These are phyloP conservation scores for Cydia pomonella DNA, from an alignment of 1,140 invertebrate species.

Conservation along the genomic window DNA sequence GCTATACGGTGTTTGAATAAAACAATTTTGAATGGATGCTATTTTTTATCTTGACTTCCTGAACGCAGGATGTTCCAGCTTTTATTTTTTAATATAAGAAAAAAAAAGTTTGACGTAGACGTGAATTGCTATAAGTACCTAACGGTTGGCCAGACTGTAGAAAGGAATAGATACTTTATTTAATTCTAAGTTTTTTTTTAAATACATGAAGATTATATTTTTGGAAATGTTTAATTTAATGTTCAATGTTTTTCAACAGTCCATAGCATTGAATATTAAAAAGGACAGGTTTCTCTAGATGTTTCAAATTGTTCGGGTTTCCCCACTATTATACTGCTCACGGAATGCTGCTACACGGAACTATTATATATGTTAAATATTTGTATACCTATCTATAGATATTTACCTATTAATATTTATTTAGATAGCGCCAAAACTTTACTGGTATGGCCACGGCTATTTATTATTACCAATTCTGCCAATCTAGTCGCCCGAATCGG, in stretches of 20 bases:
- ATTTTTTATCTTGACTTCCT: neutral
- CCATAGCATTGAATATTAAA: constrained; percentile 12
- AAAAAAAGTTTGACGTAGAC: too few relatives aligned
- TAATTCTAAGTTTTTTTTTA: too few relatives aligned
- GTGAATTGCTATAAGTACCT: too few relatives aligned
- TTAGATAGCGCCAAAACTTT: neutral
- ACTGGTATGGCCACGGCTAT: neutral
- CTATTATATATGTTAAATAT: constrained; percentile 13
- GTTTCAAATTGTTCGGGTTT: constrained; percentile 20
- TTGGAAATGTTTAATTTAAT: neutral
- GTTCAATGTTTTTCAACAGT: constrained; percentile 9
- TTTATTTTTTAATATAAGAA: too few relatives aligned
- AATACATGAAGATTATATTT: neutral
- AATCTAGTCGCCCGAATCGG: too few relatives aligned
- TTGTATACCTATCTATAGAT: neutral
- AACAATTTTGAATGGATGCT: neutral
- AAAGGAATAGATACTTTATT: too few relatives aligned
- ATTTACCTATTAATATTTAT: constrained; percentile 1
- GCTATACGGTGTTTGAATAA: neutral
- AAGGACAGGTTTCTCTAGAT: constrained; percentile 22
- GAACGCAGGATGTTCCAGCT: too few relatives aligned
- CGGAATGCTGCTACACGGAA: constrained; percentile 21
- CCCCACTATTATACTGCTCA: constrained; percentile 6
- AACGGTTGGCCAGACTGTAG: too few relatives aligned
- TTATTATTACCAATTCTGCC: too few relatives aligned